Conservation (phyloP, 2,113 vertebrate genomes). For the Benitochromis conjunctus region DNA sequence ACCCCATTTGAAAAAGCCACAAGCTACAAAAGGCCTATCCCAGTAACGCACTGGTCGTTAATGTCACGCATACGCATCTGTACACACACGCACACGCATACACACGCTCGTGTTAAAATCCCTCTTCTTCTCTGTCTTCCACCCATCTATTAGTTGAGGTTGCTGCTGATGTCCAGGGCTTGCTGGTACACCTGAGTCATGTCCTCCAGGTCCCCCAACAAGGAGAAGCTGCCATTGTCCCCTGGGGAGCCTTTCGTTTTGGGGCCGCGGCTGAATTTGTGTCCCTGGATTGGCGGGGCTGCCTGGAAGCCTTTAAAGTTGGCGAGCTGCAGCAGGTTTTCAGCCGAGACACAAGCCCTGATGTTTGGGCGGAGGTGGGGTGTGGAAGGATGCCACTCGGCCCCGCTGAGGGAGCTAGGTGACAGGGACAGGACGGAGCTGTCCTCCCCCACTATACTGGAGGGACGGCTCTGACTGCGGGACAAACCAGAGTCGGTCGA, state of each 20-base stretch:
- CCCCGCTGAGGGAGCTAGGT: conserved; percentile 72
- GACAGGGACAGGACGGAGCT: conserved; percentile 80
- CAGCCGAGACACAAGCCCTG: conserved; percentile 91
- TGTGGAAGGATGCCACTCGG: conserved; percentile 80
- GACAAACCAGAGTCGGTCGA: conserved; percentile 78
- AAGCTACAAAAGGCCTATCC: conserved; percentile 58
- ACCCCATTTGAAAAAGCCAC: conserved; percentile 31
- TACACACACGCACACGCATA: conserved; percentile 4
- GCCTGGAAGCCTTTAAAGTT: conserved; percentile 81
- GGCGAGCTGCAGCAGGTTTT: conserved; percentile 91
- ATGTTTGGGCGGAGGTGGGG: conserved; percentile 77
- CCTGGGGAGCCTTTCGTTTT: conserved; percentile 70
- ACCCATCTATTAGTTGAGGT: conserved; percentile 72
- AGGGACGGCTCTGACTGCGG: conserved; percentile 90
- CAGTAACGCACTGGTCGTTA: conserved; percentile 77
- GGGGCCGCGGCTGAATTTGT: conserved; percentile 80
- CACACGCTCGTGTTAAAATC: neutral
- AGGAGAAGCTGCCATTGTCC: conserved; percentile 93
- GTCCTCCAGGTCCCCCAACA: conserved; percentile 94
- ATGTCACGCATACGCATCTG: conserved; percentile 36
- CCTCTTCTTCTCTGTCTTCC: conserved; percentile 30
- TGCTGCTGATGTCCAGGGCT: conserved; percentile 93
- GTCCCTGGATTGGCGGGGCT: conserved; percentile 76
- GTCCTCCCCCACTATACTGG: conserved; percentile 88
- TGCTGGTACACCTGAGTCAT: conserved; percentile 99